phyloP scores from a whole-genome alignment of 2,888 invertebrate genomes.

The Sarcophaga caerulescens region DNA sequence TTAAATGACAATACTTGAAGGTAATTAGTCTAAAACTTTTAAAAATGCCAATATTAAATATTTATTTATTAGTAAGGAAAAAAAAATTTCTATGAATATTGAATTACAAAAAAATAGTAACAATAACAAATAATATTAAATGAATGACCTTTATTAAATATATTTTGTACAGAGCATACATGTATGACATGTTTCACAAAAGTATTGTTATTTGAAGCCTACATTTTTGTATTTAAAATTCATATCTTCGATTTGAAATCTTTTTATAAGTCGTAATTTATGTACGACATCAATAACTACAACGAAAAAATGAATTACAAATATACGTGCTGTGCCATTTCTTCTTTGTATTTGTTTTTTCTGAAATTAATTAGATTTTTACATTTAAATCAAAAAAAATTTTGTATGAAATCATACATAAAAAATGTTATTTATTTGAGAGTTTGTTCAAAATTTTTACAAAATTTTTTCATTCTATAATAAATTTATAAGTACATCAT shows the following conservation, averaged over 20 bases:
- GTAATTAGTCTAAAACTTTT: neutral
- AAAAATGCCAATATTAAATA: neutral
- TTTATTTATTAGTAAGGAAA: neutral
- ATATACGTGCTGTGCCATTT: slow-evolving; percentile 60
- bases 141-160: no score
- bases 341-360: neutral
- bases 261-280: slow-evolving; percentile 24
- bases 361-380: slow-evolving; percentile 33
- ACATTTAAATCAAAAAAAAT: slow-evolving; percentile 15
- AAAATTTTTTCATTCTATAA: neutral
- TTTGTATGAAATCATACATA: no score
- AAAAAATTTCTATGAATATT: neutral
- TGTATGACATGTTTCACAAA: neutral
- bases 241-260: slow-evolving; percentile 49
- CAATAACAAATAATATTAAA: no score
- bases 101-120: no score
- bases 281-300: slow-evolving; percentile 16
- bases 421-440: neutral
- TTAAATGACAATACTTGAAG: neutral
- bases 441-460: neutral
- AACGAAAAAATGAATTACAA: slow-evolving; percentile 29
- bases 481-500: neutral
- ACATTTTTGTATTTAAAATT: slow-evolving; percentile 21
- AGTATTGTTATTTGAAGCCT: no score
- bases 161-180: neutral